Evolutionary conservation across 2,888 invertebrate species (phyloP).

Genomic region (Drosophila leonis): DNA sequence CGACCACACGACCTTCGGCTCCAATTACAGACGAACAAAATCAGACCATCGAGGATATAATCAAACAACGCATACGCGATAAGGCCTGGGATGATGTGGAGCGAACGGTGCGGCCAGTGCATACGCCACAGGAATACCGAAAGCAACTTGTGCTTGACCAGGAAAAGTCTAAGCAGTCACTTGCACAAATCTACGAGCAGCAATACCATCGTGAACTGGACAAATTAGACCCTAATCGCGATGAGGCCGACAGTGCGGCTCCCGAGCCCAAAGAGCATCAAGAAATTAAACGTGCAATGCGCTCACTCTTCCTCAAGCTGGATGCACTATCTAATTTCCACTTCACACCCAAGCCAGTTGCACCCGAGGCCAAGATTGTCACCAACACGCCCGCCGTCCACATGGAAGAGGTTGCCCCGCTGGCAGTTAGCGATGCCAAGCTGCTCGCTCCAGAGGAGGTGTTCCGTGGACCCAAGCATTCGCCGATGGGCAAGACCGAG

Average conservation of each 20-base stretch:
- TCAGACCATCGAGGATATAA: conserved; percentile 94
- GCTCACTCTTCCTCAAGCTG: conserved; percentile 92
- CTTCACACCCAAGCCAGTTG: conserved; percentile 94
- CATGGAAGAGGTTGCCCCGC: conserved; percentile 98
- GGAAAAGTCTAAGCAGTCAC: conserved; percentile 96
- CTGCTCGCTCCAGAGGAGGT: conserved; percentile 97
- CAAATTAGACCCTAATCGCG: conserved; percentile 80
- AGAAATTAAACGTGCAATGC: conserved; percentile 91
- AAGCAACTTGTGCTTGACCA: conserved; percentile 95
- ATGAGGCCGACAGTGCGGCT: conserved; percentile 85
- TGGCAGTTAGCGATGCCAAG: conserved; percentile 93
- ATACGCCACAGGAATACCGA: conserved; percentile 93
- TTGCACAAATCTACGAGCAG: conserved; percentile 97
- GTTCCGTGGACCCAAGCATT: conserved; percentile 87
- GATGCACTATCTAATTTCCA: conserved; percentile 97
- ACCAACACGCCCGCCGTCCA: conserved; percentile 95
- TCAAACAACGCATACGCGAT: conserved; percentile 96
- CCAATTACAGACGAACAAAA: conserved; percentile 97
- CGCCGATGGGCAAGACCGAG: conserved; percentile 90
- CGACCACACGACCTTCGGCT: conserved; percentile 93
- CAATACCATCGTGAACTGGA: conserved; percentile 91
- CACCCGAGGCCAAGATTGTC: conserved; percentile 95
- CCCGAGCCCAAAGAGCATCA: conserved; percentile 92
- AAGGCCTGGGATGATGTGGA: conserved; percentile 97
- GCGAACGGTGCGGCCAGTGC: conserved; percentile 93